Percentiles rank a stretch among this genome's conserved stretches.
phyloP scores from a whole-genome alignment of 2,113 vertebrate genomes.

The Edolisoma coerulescens region DNA sequence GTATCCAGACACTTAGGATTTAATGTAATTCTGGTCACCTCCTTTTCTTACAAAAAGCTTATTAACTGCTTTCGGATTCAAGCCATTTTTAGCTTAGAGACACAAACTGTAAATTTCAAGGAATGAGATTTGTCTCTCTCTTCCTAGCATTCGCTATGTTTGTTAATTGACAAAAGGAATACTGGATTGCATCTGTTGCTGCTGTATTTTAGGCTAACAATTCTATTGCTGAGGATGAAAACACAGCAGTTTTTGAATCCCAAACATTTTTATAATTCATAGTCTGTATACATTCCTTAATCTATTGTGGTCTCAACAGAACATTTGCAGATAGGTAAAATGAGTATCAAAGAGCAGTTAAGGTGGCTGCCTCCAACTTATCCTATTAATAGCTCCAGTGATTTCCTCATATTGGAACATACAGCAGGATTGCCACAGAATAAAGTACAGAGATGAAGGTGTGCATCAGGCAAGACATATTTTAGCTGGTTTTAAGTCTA shows the following conservation, averaged over 20 bases:
- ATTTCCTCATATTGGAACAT: not conserved
- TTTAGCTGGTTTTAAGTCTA: not conserved
- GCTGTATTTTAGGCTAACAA: not conserved
- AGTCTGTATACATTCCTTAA: not conserved
- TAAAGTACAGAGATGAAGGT: not conserved
- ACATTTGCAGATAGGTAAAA: not conserved
- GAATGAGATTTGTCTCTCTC: not conserved
- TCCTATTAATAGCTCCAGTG: not conserved
- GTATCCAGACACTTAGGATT: not conserved
- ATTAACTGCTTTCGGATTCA: not conserved
- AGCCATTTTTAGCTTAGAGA: slow-evolving; percentile 6
- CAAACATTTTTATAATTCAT: not conserved
- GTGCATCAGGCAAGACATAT: not conserved
- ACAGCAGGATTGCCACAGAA: not conserved
- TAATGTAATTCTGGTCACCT: not conserved
- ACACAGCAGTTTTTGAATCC: not conserved
- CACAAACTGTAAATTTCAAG: not conserved
- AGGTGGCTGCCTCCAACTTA: not conserved
- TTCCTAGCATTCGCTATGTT: not conserved
- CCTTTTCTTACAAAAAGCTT: not conserved
- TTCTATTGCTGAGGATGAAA: not conserved
- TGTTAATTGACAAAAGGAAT: slow-evolving; percentile 17
- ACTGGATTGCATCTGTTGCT: not conserved
- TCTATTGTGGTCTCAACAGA: not conserved
- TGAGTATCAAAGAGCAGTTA: not conserved